Evolutionary conservation across 2,113 vertebrate genomes (phyloP).

Genomic region (Delphinus delphis): DNA sequence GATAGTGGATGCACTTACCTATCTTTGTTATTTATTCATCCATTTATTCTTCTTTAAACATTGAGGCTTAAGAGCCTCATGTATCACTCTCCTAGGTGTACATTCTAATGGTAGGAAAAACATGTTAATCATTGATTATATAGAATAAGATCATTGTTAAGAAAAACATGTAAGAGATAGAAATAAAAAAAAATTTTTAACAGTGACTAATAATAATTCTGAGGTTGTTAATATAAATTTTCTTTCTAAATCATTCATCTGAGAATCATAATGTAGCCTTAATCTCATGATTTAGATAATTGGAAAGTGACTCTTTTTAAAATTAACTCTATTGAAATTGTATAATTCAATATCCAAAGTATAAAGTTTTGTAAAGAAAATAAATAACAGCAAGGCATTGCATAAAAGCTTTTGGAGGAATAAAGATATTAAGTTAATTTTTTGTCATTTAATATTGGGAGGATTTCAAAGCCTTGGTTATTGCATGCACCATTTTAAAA

Average conservation of each 20-base stretch:
- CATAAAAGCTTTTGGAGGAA: slow-evolving; percentile 43
- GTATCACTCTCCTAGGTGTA: neutral
- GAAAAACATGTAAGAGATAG: neutral
- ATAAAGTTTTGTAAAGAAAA: slow-evolving; percentile 14
- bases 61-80: neutral
- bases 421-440: slow-evolving; percentile 47
- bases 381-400: slow-evolving; percentile 12
- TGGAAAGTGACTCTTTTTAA: neutral
- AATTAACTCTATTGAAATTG: neutral
- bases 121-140: neutral
- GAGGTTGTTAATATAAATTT: slow-evolving; percentile 24
- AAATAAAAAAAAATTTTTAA: neutral
- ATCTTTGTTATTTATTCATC: neutral
- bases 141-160: neutral
- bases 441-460: neutral
- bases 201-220: slow-evolving; percentile 35
- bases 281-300: neutral
- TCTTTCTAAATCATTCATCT: neutral
- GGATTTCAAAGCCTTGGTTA: neutral
- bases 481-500: neutral
- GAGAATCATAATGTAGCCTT: neutral
- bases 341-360: slow-evolving; percentile 1
- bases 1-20: neutral
- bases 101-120: neutral
- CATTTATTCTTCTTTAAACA: neutral